Percentiles rank a stretch among this genome's conserved stretches.
Conservation (phyloP, 2,113 vertebrate species). For the Budorcas taxicolor region DNA sequence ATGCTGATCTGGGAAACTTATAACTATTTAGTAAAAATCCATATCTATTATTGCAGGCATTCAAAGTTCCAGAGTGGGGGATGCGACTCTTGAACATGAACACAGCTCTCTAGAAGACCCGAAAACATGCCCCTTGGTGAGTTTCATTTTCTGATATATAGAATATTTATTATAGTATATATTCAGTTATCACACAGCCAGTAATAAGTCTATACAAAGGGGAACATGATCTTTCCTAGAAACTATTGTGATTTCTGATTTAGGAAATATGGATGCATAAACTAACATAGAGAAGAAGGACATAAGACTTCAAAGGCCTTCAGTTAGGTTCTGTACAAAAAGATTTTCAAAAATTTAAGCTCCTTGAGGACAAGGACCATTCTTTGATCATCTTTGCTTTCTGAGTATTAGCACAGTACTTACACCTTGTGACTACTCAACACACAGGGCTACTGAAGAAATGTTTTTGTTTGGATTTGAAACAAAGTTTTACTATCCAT, state of each 20-base stretch:
- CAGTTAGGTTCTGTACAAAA: not conserved
- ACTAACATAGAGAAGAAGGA: not conserved
- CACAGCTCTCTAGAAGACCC: not conserved
- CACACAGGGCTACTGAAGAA: not conserved
- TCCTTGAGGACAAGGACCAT: not conserved
- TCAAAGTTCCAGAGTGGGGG: not conserved
- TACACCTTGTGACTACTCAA: not conserved
- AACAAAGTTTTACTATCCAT: not conserved
- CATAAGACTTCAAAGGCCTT: not conserved
- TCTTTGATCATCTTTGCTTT: not conserved
- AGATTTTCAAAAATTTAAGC: not conserved
- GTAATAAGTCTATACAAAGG: not conserved
- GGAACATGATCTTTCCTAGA: not conserved
- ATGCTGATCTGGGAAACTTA: not conserved
- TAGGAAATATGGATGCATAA: not conserved
- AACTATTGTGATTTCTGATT: not conserved
- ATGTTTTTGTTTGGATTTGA: not conserved
- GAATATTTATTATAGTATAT: not conserved
- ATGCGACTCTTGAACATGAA: not conserved
- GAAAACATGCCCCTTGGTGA: not conserved
- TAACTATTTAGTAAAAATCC: not conserved
- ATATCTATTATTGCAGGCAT: not conserved
- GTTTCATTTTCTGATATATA: not conserved
- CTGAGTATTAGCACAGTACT: not conserved
- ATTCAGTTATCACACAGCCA: not conserved